Conservation (phyloP, 2,888 invertebrate genomes). For the Platycnemis pennipes region DNA sequence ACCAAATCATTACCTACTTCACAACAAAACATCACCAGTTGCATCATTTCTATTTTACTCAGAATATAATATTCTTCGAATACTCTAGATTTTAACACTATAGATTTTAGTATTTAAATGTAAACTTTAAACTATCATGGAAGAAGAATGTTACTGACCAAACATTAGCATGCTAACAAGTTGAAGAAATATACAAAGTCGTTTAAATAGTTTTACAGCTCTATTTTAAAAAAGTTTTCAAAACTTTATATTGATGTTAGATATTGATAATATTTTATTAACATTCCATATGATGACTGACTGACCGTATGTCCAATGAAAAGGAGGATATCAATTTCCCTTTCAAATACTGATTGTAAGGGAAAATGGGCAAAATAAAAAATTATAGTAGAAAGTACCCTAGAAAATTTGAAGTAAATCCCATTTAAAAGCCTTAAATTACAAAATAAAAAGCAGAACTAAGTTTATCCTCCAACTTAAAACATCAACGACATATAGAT, state of each 20-base stretch:
- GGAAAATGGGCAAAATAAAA: background rate
- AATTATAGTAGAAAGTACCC: background rate
- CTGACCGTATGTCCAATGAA: background rate
- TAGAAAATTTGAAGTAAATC: background rate
- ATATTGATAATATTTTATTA: background rate
- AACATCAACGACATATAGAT: background rate
- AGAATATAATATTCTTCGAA: background rate
- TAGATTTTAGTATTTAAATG: background rate
- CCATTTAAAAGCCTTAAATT: background rate
- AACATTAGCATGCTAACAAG: background rate
- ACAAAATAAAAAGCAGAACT: background rate
- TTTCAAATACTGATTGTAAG: background rate
- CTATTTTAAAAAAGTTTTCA: constrained; percentile 68
- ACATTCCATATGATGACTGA: background rate
- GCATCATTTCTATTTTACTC: background rate
- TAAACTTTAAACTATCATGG: background rate
- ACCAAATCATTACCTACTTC: constrained; percentile 14
- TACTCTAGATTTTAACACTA: background rate
- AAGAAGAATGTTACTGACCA: background rate
- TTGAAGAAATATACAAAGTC: constrained; percentile 73
- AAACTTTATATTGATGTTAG: constrained; percentile 1
- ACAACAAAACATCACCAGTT: background rate
- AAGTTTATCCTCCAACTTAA: background rate
- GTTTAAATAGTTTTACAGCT: constrained; percentile 73
- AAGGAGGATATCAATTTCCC: background rate